These are phyloP conservation scores for Cabera pusaria DNA, from an alignment of 2,888 invertebrate genomes.

Conservation along the genomic window DNA sequence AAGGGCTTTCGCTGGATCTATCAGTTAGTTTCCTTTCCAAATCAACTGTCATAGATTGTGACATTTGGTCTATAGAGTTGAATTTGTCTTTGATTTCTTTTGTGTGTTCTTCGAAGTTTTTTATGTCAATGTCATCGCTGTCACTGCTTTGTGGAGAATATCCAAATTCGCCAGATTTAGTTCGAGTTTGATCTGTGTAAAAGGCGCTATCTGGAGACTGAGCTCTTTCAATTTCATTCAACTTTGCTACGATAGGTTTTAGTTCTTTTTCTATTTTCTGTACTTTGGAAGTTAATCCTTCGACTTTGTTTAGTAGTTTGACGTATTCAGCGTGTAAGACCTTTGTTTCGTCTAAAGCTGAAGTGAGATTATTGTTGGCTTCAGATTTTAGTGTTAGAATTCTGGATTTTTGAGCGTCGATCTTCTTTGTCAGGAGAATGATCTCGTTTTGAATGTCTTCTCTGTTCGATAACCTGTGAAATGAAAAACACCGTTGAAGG, in stretches of 20 bases:
- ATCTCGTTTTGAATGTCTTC: slow-evolving; percentile 92
- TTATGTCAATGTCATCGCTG: slow-evolving; percentile 69
- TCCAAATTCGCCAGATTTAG: slow-evolving; percentile 75
- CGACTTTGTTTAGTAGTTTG: slow-evolving; percentile 78
- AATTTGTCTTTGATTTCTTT: slow-evolving; percentile 73
- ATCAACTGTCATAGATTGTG: slow-evolving; percentile 79
- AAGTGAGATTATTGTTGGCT: slow-evolving; percentile 85
- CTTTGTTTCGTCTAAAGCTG: slow-evolving; percentile 88
- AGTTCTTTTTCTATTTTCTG: slow-evolving; percentile 86
- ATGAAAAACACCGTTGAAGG: background rate
- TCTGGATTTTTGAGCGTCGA: slow-evolving; percentile 86
- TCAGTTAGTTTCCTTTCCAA: slow-evolving; percentile 62
- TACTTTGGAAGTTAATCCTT: slow-evolving; percentile 86
- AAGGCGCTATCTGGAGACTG: slow-evolving; percentile 78
- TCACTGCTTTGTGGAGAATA: slow-evolving; percentile 77
- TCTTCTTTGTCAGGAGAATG: slow-evolving; percentile 85
- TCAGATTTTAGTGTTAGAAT: slow-evolving; percentile 87
- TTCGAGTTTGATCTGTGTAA: slow-evolving; percentile 80
- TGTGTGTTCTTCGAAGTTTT: slow-evolving; percentile 68
- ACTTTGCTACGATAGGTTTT: slow-evolving; percentile 69
- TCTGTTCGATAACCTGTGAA: slow-evolving; percentile 87
- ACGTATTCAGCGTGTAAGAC: slow-evolving; percentile 86
- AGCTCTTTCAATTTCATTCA: slow-evolving; percentile 70
- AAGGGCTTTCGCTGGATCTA: slow-evolving; percentile 63
- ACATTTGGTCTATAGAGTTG: slow-evolving; percentile 79